Evolutionary conservation across 2,797 vertebrate species (phyloP), one percentile per base, ranked within the genome.

Genomic region (Macropus fuliginosus): DNA sequence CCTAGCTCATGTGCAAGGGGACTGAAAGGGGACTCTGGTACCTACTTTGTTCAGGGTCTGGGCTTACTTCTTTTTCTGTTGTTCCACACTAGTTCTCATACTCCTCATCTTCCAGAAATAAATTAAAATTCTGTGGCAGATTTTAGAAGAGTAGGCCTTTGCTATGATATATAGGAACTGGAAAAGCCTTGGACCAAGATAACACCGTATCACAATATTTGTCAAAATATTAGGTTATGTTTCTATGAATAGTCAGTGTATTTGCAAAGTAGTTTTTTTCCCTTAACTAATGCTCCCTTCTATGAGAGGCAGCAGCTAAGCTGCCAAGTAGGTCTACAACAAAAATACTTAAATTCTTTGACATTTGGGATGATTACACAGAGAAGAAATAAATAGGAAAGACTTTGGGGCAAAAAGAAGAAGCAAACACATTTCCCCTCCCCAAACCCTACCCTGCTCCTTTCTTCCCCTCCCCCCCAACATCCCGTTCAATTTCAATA

Each of bases 351-450:
- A 46, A 62, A 46, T n/a, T 66, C 94, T 66, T 57, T 55, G 92
- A n/a, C 24, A 81, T 81, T 87, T 87, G 40, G 40, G 74, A 46
- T 50, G 74, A 55, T 91, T 92, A 93, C 56, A 97, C 94, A 98
- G 90, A 96, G 96, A 98, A 97, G 91, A 94, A 97, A 94, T 81
- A 97, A 96, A 94, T 96, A 94, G 56, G 96, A 96, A 98, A 97
- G 98, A 97, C 97, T 95, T 56, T 95, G 94, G 90, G 95, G 96
- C 97, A 97, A 98, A 98, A 34, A 95, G 91, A 95, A 95, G 55
- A 95, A 96, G 29, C 91, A 97, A 95, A 97, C 93, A 97, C 95
- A 74, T 74, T 97, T 97, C 90, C 93, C 97, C 74, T 31, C 96
- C 96, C 96, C 89, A 18, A 34, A 2, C 9, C 1, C 9, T 55